Conservation (phyloP, 2,888 invertebrate species). For the Norana najaformis region DNA sequence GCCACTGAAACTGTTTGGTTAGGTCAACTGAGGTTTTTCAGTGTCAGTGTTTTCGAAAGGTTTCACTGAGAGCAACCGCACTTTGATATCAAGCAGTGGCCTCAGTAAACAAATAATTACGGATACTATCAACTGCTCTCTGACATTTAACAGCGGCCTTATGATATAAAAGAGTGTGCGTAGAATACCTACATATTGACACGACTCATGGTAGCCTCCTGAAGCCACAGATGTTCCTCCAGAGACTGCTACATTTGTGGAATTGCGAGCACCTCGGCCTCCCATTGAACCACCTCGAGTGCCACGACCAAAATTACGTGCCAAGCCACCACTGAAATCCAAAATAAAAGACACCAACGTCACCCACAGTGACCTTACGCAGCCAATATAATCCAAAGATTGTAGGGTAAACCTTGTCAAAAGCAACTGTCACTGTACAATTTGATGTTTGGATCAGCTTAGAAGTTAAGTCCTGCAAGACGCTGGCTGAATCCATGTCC, state of each 20-base stretch:
- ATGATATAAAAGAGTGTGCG: too few species aligned
- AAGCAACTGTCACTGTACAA: neutral
- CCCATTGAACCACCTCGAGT: constrained; percentile 18
- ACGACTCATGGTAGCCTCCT: constrained; percentile 21
- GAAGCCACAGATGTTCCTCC: constrained; percentile 17
- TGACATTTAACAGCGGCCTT: too few species aligned
- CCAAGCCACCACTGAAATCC: neutral
- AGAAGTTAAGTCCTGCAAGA: too few species aligned
- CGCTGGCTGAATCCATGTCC: too few species aligned
- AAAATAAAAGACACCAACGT: neutral
- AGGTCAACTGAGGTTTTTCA: too few species aligned
- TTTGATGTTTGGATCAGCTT: neutral
- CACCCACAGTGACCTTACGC: neutral
- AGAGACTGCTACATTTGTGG: neutral
- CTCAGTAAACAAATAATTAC: too few species aligned
- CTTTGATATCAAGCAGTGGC: too few species aligned
- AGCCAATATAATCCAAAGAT: too few species aligned
- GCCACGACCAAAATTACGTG: constrained; percentile 9
- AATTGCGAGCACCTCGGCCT: neutral
- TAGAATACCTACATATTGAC: neutral
- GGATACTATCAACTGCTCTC: too few species aligned
- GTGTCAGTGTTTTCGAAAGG: too few species aligned
- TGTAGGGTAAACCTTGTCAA: neutral
- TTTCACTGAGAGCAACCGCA: too few species aligned
- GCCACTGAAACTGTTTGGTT: too few species aligned